Evolutionary conservation across 2,113 vertebrate genomes (phyloP), one percentile per base, ranked within the genome.

Genomic region (Mesembrinibis cayennensis): DNA sequence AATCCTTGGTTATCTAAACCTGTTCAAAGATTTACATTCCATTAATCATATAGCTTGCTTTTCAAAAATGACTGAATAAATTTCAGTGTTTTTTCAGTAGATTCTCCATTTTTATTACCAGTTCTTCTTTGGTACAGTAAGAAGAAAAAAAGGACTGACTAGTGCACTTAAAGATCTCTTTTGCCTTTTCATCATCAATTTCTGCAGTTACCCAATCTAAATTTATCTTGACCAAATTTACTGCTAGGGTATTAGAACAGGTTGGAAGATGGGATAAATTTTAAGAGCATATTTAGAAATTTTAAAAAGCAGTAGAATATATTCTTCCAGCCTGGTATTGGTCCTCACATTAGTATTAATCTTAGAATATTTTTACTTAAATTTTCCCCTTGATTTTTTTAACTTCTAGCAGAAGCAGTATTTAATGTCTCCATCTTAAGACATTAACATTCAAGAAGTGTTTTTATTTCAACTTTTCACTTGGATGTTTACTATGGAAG

Each of bases 391-490:
- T 25, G 44, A 50, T 83, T 89, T 73, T 83, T 89, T 73, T 87
- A 53, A 84, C 23, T 84, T 77, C 32, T 63, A 25, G n/a, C 22
- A 89, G 53, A 89, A 90, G 56, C 40, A 61, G 25, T 83, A 19
- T 84, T 76, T 72, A 69, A 38, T 77, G 11, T 74, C n/a, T 93
- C 40, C 34, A 27, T 83, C 58, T 73, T 87, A 62, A 56, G 25
- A 69, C 16, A n/a, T 80, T 80, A 79, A 45, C 17, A 55, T 88
- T 82, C 47, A 53, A 89, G 11, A 69, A 78, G 58, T 95, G 66
- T 16, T 62, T 96, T 19, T 89, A 63, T 93, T 82, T 93, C 59
- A 61, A 15, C 30, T 69, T 97, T 70, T 93, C 78, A 77, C 65
- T 95, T 96, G 59, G 93, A 69, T 93, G 56, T 91, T 74, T 93